phyloP scores from a whole-genome alignment of 2,113 vertebrate genomes.

The Zingel zingel region DNA sequence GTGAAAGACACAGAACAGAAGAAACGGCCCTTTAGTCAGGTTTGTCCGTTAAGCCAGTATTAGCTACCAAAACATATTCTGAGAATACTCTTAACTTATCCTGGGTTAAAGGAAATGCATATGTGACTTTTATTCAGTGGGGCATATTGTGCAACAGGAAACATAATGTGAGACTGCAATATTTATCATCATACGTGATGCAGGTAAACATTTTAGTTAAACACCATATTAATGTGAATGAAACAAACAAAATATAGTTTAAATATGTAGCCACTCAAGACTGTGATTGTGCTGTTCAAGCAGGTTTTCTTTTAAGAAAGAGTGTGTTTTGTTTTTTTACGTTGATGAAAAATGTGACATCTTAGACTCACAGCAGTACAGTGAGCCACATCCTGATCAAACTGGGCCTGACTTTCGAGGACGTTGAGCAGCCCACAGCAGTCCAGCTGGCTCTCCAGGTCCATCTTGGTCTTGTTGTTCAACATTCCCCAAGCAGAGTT shows the following conservation, averaged over 20 bases:
- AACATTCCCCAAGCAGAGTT: slow-evolving; percentile 86
- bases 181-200: neutral
- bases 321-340: too few species aligned
- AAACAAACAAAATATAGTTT: neutral
- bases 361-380: slow-evolving; percentile 85
- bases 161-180: neutral
- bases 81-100: slow-evolving; percentile 22
- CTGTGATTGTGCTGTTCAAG: neutral
- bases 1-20: neutral
- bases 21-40: neutral
- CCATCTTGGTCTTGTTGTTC: slow-evolving; percentile 80
- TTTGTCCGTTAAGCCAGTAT: slow-evolving; percentile 1
- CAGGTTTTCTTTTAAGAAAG: neutral
- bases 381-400: slow-evolving; percentile 64
- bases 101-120: neutral
- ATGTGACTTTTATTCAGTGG: neutral
- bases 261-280: neutral
- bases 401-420: slow-evolving; percentile 39
- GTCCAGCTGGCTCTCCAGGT: slow-evolving; percentile 87
- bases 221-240: neutral
- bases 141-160: slow-evolving; percentile 10
- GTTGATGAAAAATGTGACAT: neutral
- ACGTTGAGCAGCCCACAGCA: slow-evolving; percentile 91
- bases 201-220: neutral
- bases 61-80: slow-evolving; percentile 39